A percentile compares a stretch with the other conserved stretches of the same genome.
Conservation (phyloP, 1,140 invertebrate species). For the Myzus persicae region DNA sequence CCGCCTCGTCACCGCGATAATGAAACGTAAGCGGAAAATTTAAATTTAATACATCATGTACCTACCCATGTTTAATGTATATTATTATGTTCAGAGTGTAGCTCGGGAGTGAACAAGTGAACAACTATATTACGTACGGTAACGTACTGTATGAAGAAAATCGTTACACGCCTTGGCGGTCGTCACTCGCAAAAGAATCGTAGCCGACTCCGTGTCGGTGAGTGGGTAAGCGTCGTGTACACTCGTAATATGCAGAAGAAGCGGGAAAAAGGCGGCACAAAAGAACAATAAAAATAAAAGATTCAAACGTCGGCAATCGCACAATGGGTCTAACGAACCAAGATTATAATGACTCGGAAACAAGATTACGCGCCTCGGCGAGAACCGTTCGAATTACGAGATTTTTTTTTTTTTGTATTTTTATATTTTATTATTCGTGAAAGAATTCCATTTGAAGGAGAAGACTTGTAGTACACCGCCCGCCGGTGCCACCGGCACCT, state of each 20-base stretch:
- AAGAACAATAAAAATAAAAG: slow-evolving; percentile 24
- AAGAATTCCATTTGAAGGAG: not conserved
- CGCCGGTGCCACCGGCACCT: not conserved
- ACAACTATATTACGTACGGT: no score
- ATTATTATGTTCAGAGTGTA: not conserved
- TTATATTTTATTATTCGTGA: not conserved
- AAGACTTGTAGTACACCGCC: not conserved
- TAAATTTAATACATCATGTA: not conserved
- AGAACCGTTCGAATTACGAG: slow-evolving; percentile 12
- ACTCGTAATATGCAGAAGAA: not conserved
- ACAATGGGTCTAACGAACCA: slow-evolving; percentile 45
- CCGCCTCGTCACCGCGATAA: not conserved
- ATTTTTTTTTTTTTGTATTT: not conserved
- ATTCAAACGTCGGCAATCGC: slow-evolving; percentile 18
- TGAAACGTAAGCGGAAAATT: not conserved
- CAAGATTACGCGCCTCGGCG: not conserved
- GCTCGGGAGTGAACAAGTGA: not conserved
- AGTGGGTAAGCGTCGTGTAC: not conserved
- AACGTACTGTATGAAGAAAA: no score
- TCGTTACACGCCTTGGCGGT: not conserved
- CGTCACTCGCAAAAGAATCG: not conserved
- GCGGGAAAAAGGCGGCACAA: not conserved
- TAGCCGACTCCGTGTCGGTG: not conserved
- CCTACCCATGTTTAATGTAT: not conserved
- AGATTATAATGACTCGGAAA: slow-evolving; percentile 36